Evolutionary conservation across 2,888 invertebrate species (phyloP).

Genomic region (Drosophila demipolita): DNA sequence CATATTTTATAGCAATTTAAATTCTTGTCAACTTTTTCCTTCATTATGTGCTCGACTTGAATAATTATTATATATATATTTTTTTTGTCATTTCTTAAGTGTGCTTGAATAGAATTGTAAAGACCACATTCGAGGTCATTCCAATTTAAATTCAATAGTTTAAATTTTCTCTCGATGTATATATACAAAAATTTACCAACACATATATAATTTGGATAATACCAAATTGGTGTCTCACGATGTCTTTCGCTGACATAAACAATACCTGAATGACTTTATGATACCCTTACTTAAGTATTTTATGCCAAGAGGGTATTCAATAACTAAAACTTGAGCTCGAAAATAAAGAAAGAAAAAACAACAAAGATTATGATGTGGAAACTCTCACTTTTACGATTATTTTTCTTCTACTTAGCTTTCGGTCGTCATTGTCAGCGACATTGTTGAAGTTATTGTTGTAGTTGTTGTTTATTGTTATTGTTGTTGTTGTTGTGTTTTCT

Average conservation of each 20-base stretch:
- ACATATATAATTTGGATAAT: neutral
- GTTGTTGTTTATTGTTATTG: neutral
- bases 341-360: slow-evolving; percentile 29
- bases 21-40: neutral
- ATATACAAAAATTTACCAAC: neutral
- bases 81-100: neutral
- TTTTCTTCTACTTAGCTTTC: slow-evolving; percentile 75
- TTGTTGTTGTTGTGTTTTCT: slow-evolving; percentile 49
- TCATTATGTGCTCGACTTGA: neutral
- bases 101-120: neutral
- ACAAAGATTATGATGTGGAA: slow-evolving; percentile 74
- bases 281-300: neutral
- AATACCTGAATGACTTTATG: neutral
- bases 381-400: slow-evolving; percentile 82
- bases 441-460: slow-evolving; percentile 6
- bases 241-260: neutral
- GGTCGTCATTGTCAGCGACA: slow-evolving; percentile 60
- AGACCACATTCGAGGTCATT: neutral
- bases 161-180: neutral
- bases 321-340: slow-evolving; percentile 46
- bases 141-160: neutral
- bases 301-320: slow-evolving; percentile 27
- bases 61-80: neutral
- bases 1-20: neutral
- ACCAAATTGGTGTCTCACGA: neutral